Evolutionary conservation across 1,140 invertebrate genomes (phyloP).

Genomic region (Temnothorax nylanderi): DNA sequence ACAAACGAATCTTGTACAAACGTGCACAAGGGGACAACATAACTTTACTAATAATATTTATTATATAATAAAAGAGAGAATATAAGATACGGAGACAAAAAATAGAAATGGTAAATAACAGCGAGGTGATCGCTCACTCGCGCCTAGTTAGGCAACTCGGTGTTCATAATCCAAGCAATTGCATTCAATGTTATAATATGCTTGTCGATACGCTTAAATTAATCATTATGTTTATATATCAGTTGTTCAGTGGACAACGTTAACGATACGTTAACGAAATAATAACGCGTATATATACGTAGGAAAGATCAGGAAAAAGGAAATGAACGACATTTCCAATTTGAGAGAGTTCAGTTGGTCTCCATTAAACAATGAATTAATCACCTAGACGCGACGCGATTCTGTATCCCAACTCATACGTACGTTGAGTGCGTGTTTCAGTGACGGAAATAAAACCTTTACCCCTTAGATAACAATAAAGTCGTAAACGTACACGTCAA

Average conservation of each 20-base stretch:
- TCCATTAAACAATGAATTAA: constrained; percentile 38
- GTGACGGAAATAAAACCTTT: constrained; percentile 53
- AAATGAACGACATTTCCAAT: constrained; percentile 17
- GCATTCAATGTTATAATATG: constrained; percentile 70
- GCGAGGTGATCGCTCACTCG: background rate
- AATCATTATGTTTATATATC: constrained; percentile 41
- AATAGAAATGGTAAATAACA: background rate
- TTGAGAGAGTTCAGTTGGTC: background rate
- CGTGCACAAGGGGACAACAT: background rate
- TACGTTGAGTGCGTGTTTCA: constrained; percentile 12
- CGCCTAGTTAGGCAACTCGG: constrained; percentile 10
- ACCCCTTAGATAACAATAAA: constrained; percentile 66
- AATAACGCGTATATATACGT: constrained; percentile 10
- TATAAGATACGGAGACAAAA: background rate
- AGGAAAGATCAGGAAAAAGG: constrained; percentile 1
- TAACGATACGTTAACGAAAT: constrained; percentile 25
- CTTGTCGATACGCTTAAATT: constrained; percentile 57
- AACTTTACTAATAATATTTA: background rate
- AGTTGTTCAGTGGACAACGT: constrained; percentile 20
- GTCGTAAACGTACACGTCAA: constrained; percentile 68
- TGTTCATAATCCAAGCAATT: constrained; percentile 74
- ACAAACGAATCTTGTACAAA: background rate
- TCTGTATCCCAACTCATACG: constrained; percentile 46
- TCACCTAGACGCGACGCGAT: constrained; percentile 10
- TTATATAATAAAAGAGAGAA: background rate